phyloP scores from a whole-genome alignment of 2,888 invertebrate species.

The Toxonevra muliebris region DNA sequence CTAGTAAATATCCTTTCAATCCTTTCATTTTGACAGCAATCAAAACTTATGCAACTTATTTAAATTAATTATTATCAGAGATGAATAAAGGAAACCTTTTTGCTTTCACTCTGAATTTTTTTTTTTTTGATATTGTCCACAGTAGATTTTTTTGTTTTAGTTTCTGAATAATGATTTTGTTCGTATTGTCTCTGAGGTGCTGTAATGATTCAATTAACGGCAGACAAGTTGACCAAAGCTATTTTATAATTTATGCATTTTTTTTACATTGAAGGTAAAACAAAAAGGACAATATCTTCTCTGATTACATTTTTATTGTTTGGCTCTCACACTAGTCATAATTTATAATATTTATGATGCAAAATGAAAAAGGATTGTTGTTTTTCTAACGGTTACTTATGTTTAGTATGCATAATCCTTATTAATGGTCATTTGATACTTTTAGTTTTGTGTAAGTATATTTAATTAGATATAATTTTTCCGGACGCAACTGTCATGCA shows the following conservation, averaged over 20 bases:
- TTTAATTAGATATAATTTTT: no score
- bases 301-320: conserved; percentile 24
- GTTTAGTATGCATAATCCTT: conserved; percentile 35
- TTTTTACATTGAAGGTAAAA: conserved; percentile 17
- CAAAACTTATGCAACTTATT: conserved; percentile 35
- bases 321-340: conserved; percentile 42
- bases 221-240: conserved; percentile 49
- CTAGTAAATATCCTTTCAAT: not conserved
- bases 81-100: not conserved
- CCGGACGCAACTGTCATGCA: no score
- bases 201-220: conserved; percentile 57
- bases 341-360: conserved; percentile 41
- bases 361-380: conserved; percentile 30
- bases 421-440: conserved; percentile 40
- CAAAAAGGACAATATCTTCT: conserved; percentile 31
- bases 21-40: conserved; percentile 22
- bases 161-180: conserved; percentile 24
- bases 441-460: no score
- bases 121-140: not conserved
- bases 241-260: conserved; percentile 35
- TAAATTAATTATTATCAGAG: conserved; percentile 31
- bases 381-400: conserved; percentile 23
- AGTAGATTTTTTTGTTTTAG: not conserved
- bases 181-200: conserved; percentile 33
- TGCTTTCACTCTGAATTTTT: not conserved